These are phyloP conservation scores for Apodemia zela DNA, from an alignment of 2,888 invertebrate species.

Conservation along the genomic window DNA sequence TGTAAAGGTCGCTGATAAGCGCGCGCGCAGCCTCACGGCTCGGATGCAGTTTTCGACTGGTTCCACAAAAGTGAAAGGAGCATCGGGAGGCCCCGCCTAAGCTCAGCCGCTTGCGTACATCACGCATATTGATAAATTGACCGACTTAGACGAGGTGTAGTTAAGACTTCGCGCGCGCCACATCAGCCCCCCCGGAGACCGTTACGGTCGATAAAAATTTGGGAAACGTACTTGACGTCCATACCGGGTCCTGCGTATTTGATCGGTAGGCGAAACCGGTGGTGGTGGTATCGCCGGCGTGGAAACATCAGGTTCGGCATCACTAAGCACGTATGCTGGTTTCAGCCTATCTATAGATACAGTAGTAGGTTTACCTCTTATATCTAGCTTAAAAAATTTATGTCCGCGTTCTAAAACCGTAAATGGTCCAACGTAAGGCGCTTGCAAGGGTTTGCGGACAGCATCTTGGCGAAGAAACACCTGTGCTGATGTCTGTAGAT, in stretches of 20 bases:
- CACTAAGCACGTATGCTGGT: not conserved
- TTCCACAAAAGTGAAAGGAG: too few species aligned
- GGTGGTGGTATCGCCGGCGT: not conserved
- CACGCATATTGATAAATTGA: too few species aligned
- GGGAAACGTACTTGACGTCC: conserved; percentile 7
- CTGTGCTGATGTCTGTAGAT: too few species aligned
- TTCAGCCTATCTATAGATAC: not conserved
- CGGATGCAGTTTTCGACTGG: too few species aligned
- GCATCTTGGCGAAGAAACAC: not conserved
- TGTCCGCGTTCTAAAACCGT: not conserved
- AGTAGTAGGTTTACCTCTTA: not conserved
- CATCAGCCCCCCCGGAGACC: conserved; percentile 1
- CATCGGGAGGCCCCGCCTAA: too few species aligned
- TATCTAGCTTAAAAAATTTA: not conserved
- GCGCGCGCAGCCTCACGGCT: too few species aligned
- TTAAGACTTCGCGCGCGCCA: too few species aligned
- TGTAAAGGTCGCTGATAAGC: too few species aligned
- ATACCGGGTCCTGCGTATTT: not conserved
- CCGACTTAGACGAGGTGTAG: too few species aligned
- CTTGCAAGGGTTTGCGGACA: not conserved
- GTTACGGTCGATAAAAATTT: conserved; percentile 3
- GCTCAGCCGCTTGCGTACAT: too few species aligned
- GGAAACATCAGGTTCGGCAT: not conserved
- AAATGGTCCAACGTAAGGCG: not conserved
- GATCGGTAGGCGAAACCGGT: not conserved